Evolutionary conservation across 1,140 invertebrate species (phyloP).

Genomic region (Psix sp.): DNA sequence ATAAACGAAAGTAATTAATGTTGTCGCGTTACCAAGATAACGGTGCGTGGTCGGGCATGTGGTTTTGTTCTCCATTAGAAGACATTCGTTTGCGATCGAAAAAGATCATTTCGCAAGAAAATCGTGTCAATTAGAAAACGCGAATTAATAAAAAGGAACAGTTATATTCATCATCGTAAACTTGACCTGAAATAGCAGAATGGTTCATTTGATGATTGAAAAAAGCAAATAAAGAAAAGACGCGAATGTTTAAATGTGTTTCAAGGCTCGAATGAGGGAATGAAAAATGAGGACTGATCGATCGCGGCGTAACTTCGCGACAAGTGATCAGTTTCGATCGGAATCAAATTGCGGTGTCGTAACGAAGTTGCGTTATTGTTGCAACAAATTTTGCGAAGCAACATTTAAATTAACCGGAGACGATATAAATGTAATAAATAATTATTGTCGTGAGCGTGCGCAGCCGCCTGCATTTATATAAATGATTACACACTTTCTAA

Average conservation of each 20-base stretch:
- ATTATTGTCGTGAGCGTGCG: conserved; percentile 39
- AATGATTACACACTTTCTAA: conserved; percentile 49
- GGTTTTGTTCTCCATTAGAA: conserved; percentile 37
- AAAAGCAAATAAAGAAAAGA: conserved; percentile 2
- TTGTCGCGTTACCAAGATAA: conserved; percentile 31
- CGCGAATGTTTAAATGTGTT: conserved; percentile 16
- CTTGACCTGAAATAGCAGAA: not conserved
- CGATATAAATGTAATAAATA: conserved; percentile 57
- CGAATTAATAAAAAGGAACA: too few species aligned
- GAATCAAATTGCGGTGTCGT: conserved; percentile 12
- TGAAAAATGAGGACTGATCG: conserved; percentile 16
- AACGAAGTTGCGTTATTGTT: conserved; percentile 39
- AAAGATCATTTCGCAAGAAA: conserved; percentile 4
- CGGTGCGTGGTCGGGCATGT: conserved; percentile 35
- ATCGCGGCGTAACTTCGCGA: conserved; percentile 3
- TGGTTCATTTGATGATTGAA: conserved; percentile 23
- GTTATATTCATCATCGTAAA: too few species aligned
- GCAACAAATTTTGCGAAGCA: conserved; percentile 30
- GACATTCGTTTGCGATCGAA: not conserved
- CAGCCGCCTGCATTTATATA: conserved; percentile 35
- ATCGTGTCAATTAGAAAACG: too few species aligned
- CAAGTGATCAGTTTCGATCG: conserved; percentile 17
- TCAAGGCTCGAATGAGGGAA: conserved; percentile 32
- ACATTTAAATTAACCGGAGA: conserved; percentile 44
- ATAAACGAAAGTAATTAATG: conserved; percentile 49